Evolutionary conservation across 1,140 invertebrate species (phyloP).

Genomic region (Oncopodura yosiiana): DNA sequence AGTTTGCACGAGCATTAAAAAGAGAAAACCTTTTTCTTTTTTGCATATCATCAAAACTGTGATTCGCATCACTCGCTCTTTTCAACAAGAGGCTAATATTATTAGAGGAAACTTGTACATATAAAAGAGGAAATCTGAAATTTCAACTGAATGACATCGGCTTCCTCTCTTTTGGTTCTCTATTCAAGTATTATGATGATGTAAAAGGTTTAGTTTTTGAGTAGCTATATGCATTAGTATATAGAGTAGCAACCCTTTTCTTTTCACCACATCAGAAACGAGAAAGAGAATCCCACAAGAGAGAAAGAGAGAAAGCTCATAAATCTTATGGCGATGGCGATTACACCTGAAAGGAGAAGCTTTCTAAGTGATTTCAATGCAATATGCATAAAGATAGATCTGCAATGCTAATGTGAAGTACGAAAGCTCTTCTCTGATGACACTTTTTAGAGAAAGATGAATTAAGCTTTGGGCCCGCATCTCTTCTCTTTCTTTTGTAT

Average conservation of each 20-base stretch:
- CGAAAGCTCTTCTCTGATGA: slow-evolving; percentile 24
- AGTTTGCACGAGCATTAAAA: too few relatives aligned
- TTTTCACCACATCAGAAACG: not conserved
- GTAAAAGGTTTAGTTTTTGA: too few relatives aligned
- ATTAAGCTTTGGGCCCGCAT: slow-evolving; percentile 20
- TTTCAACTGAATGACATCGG: too few relatives aligned
- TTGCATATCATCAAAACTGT: too few relatives aligned
- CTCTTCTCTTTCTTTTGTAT: slow-evolving; percentile 13
- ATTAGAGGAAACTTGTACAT: too few relatives aligned
- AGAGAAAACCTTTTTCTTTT: too few relatives aligned
- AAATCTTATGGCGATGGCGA: slow-evolving; percentile 22
- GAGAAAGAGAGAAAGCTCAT: slow-evolving; percentile 7
- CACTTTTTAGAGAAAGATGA: slow-evolving; percentile 31
- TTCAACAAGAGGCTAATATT: too few relatives aligned
- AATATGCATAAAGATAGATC: slow-evolving; percentile 23
- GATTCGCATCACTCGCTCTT: too few relatives aligned
- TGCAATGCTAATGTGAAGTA: slow-evolving; percentile 26
- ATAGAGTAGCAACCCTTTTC: not conserved
- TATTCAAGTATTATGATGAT: too few relatives aligned
- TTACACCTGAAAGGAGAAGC: slow-evolving; percentile 18
- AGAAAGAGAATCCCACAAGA: not conserved
- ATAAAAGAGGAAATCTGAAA: too few relatives aligned
- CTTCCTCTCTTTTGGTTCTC: too few relatives aligned
- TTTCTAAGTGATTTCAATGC: slow-evolving; percentile 22
- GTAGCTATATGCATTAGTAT: too few relatives aligned